Conservation (phyloP, 2,113 vertebrate genomes). For the Corythornis madagascariensis region DNA sequence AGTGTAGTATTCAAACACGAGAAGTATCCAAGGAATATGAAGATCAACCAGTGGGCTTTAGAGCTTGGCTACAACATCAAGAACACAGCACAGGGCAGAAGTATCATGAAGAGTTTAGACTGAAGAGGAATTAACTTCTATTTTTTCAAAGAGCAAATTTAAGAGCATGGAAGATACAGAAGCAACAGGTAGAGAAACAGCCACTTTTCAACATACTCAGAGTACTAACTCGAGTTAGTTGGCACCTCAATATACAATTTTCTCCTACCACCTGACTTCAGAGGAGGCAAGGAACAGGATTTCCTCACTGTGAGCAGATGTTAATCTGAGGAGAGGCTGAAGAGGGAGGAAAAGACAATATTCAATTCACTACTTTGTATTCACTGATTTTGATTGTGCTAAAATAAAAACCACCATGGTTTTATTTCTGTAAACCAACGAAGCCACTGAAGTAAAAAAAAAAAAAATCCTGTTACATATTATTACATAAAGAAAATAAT, state of each 20-base stretch:
- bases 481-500: conserved; percentile 23
- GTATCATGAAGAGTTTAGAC: not conserved
- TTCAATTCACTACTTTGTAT: not conserved
- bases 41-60: not conserved
- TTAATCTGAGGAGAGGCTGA: not conserved
- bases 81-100: not conserved
- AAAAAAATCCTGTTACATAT: not conserved
- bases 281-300: not conserved
- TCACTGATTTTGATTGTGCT: not conserved
- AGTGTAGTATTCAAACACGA: not conserved
- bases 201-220: not conserved
- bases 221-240: not conserved
- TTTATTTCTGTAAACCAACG: not conserved
- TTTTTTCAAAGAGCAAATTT: not conserved
- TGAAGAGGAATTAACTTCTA: not conserved
- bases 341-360: not conserved
- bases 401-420: conserved; percentile 5
- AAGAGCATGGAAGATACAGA: not conserved
- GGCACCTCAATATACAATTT: not conserved
- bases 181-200: not conserved
- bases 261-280: not conserved
- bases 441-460: conserved; percentile 13
- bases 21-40: not conserved
- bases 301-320: not conserved
- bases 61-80: not conserved